Percentiles rank a stretch among this genome's conserved stretches.
Conservation (phyloP, 2,888 invertebrate genomes). For the Meganola albula region DNA sequence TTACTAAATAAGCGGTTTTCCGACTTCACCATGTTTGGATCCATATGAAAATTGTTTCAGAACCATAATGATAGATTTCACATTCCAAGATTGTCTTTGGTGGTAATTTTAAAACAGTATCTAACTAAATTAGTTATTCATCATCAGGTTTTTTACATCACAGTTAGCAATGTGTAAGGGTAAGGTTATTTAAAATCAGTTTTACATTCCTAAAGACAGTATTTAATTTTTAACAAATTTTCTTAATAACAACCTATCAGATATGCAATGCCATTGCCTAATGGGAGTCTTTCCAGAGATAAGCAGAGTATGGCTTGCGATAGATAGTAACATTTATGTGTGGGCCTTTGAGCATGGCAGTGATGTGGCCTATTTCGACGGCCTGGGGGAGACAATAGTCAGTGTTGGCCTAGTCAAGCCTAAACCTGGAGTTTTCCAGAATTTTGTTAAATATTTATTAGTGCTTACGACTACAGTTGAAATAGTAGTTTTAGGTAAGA, state of each 20-base stretch:
- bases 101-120: no score
- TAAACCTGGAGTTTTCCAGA: slow-evolving; percentile 91
- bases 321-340: slow-evolving; percentile 98
- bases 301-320: slow-evolving; percentile 96
- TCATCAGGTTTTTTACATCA: no score
- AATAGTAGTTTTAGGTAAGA: slow-evolving; percentile 90
- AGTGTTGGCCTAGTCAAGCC: slow-evolving; percentile 94
- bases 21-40: no score
- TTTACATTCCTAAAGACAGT: no score
- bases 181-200: no score
- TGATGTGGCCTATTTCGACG: slow-evolving; percentile 98
- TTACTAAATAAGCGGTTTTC: no score
- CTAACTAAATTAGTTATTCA: no score
- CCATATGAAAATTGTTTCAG: no score
- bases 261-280: slow-evolving; percentile 96
- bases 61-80: no score
- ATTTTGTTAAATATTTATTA: slow-evolving; percentile 92
- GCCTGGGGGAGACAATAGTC: slow-evolving; percentile 94
- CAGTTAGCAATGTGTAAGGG: no score
- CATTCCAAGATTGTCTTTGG: no score
- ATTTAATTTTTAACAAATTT: no score
- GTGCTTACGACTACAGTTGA: slow-evolving; percentile 96
- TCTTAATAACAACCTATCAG: slow-evolving; percentile 64
- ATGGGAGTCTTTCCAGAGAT: slow-evolving; percentile 99
- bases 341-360: slow-evolving; percentile 98